Evolutionary conservation across 2,797 vertebrate species (phyloP).

Genomic region (Neosalanx taihuensis): DNA sequence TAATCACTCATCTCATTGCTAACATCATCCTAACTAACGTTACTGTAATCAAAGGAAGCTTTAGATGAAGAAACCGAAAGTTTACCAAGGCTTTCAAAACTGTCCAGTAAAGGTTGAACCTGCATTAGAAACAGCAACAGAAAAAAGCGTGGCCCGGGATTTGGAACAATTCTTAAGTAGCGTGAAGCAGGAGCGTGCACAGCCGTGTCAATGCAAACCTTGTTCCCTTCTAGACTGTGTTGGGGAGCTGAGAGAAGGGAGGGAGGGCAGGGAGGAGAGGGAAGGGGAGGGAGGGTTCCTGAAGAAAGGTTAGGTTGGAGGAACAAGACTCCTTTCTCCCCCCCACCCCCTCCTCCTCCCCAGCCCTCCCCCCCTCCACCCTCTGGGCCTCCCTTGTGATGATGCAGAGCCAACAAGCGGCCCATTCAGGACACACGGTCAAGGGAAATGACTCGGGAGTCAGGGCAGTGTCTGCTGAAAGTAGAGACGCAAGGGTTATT

Average conservation of each 20-base stretch:
- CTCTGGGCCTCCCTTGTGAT: constrained; percentile 77
- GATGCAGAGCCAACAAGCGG: constrained; percentile 75
- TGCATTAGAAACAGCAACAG: constrained; percentile 31
- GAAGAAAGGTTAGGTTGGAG: constrained; percentile 74
- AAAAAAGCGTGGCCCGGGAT: constrained; percentile 41
- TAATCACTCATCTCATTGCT: constrained; percentile 51
- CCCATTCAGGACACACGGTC: constrained; percentile 69
- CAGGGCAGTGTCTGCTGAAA: constrained; percentile 70
- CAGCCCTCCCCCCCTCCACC: constrained; percentile 3
- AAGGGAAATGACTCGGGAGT: constrained; percentile 69
- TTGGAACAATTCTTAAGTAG: constrained; percentile 69
- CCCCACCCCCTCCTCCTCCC: constrained; percentile 16
- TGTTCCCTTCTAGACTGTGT: constrained; percentile 67
- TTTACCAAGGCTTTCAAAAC: constrained; percentile 59
- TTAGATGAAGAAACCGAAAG: constrained; percentile 51
- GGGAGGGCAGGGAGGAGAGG: constrained; percentile 36
- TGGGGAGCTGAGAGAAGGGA: constrained; percentile 62
- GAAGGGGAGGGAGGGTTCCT: constrained; percentile 51
- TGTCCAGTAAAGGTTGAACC: constrained; percentile 44
- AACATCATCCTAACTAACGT: constrained; percentile 50
- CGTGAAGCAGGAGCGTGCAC: constrained; percentile 64
- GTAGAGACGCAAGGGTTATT: constrained; percentile 67
- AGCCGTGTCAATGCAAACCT: constrained; percentile 72
- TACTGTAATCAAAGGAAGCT: constrained; percentile 62
- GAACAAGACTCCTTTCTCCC: constrained; percentile 79